phyloP scores from a whole-genome alignment of 2,888 invertebrate genomes.

The Drosophila buzzatii region DNA sequence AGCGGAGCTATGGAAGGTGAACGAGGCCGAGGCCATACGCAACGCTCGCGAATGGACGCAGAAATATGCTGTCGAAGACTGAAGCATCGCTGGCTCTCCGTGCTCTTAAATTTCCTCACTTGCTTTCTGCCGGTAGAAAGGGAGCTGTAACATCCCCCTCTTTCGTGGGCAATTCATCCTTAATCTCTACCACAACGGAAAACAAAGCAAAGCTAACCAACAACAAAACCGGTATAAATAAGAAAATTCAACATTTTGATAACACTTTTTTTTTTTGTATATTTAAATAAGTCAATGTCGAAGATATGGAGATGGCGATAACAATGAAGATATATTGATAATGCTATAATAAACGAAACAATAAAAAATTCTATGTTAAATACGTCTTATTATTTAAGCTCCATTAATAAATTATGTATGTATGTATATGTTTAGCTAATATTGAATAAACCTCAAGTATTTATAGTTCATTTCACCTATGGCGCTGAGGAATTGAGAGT shows the following conservation, averaged over 20 bases:
- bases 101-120: conserved; percentile 21
- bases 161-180: conserved; percentile 11
- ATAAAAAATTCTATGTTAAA: conserved; percentile 19
- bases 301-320: conserved; percentile 36
- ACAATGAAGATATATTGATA: conserved; percentile 42
- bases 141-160: conserved; percentile 7
- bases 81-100: conserved; percentile 21
- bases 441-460: not conserved
- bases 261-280: conserved; percentile 51
- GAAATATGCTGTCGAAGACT: conserved; percentile 88
- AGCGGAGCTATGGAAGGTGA: conserved; percentile 98
- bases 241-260: conserved; percentile 31
- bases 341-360: conserved; percentile 47
- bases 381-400: conserved; percentile 3
- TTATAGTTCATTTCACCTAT: not conserved
- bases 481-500: not conserved
- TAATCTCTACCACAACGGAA: conserved; percentile 21
- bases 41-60: conserved; percentile 97
- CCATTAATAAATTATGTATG: conserved; percentile 13
- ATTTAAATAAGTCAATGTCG: conserved; percentile 53
- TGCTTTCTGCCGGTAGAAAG: conserved; percentile 15
- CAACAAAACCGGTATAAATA: conserved; percentile 19
- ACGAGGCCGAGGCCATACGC: conserved; percentile 97
- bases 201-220: conserved; percentile 35
- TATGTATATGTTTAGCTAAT: not conserved